These are phyloP conservation scores for Quiscalus mexicanus DNA, from an alignment of 2,113 vertebrate species.

Conservation along the genomic window DNA sequence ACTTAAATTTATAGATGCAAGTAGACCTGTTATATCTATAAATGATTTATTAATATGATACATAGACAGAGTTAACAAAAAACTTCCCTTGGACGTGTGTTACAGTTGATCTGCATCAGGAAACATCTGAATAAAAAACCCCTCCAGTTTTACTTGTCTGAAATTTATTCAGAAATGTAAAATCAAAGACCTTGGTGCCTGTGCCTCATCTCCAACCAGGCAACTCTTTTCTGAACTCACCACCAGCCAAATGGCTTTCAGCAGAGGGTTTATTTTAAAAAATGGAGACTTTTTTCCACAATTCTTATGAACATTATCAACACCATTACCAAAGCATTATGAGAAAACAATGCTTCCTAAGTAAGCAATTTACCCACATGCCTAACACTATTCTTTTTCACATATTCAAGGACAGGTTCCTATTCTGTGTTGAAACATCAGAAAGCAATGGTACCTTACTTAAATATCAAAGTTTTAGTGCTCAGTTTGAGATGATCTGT, in stretches of 20 bases:
- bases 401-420: background rate
- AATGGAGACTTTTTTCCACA: background rate
- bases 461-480: background rate
- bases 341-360: background rate
- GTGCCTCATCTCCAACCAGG: background rate
- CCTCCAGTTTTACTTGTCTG: too few species aligned
- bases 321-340: background rate
- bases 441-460: background rate
- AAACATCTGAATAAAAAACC: background rate
- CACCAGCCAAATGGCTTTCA: background rate
- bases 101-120: background rate
- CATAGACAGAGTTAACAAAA: background rate
- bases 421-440: background rate
- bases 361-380: background rate
- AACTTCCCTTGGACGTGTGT: rapidly evolving
- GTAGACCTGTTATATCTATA: background rate
- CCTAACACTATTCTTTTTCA: background rate
- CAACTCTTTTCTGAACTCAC: background rate
- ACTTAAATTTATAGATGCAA: background rate
- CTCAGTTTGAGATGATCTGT: background rate
- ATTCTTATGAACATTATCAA: background rate
- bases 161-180: background rate
- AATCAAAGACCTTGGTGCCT: background rate
- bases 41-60: background rate
- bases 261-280: background rate